Base-by-base conservation (phyloP, 37 sponge, comb jelly and placozoan species). In the Chondrosia reniformis region DNA sequence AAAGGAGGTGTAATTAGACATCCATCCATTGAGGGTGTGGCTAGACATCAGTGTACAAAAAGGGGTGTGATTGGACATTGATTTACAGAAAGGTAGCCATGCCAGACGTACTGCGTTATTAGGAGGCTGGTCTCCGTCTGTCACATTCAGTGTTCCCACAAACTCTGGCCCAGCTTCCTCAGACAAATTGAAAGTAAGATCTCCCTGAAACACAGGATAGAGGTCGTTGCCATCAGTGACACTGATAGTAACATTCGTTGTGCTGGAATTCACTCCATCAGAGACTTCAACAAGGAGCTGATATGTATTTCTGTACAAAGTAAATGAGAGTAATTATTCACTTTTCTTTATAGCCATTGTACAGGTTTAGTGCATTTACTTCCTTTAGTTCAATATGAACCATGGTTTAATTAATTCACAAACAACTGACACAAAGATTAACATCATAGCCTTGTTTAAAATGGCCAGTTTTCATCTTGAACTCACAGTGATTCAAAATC, bases 191-290 rank as follows among this genome's bases (percentile, higher is more conserved):
- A 69, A 69, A 34, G 44, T 69, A n/a, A 17, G 15, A 3, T 24
- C 36, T 22, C 42, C 72, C 42, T 34, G 42, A 34, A 39, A 69
- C 8, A 69, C 72, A 34, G 72, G 72, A 1, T 38, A 21, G 2
- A 34, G 9, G 36, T 69, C 72, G 22, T 69, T 69, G 40, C 41
- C 41, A 6, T 69, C 72, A 8, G 36, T 21, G 19, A 69, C 43
- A 21, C 44, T 69, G 8, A 69, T 24, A 13, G 15, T 37, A 25
- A 69, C 72, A 69, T 21, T 17, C 10, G 72, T 25, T 52, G 65
- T 81, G 24, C 81, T 85, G 63, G 71, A 55, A 25, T 85, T 81
- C 63, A 32, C 33, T 10, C 85, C 88, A 58, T 87, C 87, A 15
- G 46, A 24, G 1, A 84, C 85, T 7, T 21, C 30, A 12, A 69